phyloP scores from a whole-genome alignment of 2,888 invertebrate species.

The Macaria liturata region DNA sequence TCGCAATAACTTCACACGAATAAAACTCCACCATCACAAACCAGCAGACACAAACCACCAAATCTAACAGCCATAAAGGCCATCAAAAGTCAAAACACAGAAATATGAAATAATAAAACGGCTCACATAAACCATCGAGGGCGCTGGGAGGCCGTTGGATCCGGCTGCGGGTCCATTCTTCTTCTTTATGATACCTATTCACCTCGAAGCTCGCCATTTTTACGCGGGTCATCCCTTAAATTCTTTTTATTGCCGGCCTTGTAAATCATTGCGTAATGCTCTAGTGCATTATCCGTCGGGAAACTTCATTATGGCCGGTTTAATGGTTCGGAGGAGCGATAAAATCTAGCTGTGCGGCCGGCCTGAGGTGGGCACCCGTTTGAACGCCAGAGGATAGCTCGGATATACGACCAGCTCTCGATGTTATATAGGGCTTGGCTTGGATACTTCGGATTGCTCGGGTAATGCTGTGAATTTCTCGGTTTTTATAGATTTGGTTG shows the following conservation, averaged over 20 bases:
- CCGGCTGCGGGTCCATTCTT: conserved; percentile 65
- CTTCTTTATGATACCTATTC: conserved; percentile 72
- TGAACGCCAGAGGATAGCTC: conserved; percentile 33
- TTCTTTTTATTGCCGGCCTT: conserved; percentile 82
- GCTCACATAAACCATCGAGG: conserved; percentile 42
- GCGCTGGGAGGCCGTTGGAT: conserved; percentile 48
- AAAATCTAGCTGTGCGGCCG: conserved; percentile 74
- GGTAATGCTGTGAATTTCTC: too few relatives aligned
- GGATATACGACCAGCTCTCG: too few relatives aligned
- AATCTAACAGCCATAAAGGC: conserved; percentile 28
- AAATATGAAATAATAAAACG: conserved; percentile 62
- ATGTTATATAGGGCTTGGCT: too few relatives aligned
- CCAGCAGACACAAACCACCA: conserved; percentile 8
- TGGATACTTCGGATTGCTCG: too few relatives aligned
- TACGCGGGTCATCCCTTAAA: conserved; percentile 81
- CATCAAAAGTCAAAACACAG: conserved; percentile 42
- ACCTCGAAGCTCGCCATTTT: conserved; percentile 58
- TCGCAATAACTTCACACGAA: not conserved
- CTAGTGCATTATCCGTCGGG: conserved; percentile 79
- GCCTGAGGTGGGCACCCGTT: conserved; percentile 45
- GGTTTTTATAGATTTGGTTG: too few relatives aligned
- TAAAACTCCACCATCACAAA: conserved; percentile 1
- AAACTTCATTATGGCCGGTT: conserved; percentile 83
- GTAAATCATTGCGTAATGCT: conserved; percentile 82
- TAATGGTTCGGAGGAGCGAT: conserved; percentile 82